Evolutionary conservation across 2,113 vertebrate genomes (phyloP), one percentile per base, ranked within the genome.

Genomic region (Alces alces): DNA sequence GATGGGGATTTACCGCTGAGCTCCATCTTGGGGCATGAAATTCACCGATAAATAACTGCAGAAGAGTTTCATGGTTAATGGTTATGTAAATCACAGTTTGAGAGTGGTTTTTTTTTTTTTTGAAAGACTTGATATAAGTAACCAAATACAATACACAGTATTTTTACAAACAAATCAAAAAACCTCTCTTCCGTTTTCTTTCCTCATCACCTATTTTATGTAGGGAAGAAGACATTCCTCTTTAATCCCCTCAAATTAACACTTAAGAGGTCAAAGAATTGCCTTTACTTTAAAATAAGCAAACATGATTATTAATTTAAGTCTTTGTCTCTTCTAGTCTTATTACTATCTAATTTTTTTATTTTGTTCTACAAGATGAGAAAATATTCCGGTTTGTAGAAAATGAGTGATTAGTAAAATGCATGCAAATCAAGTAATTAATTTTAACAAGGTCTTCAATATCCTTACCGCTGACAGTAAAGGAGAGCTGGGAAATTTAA

Each of bases 401-500:
- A 23, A 86, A 64, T 58, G 43, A 92, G 16, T 84, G 36, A 93
- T 94, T 55, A 90, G 55, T n/a, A 89, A 91, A 93, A 94, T 30
- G 58, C 2, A 86, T 54, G 21, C 39, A 93, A 97, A 87, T 86
- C 10, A 88, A 96, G 54, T 86, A 87, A 94, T 90, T 95, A 89
- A 84, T 94, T 95, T 89, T 96, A 96, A 89, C 45, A 82, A 96
- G 50, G 76, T 57, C 76, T 82, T 96, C 78, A 55, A 15, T 91
- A 66, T 88, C 88, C 9, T 95, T 87, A 86, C 33, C 86, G 43
- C 80, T 82, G 92, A 80, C 58, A 96, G 73, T 88, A 90, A 96
- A 90, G 25, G 61, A 12, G 52, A 96, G 27, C 27, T 89, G 55
- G 30, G 30, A 96, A 88, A 86, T 83, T 94, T 58, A 78, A 97